Conservation (phyloP, 2,888 invertebrate genomes). For the Pseudococcus viburni region DNA sequence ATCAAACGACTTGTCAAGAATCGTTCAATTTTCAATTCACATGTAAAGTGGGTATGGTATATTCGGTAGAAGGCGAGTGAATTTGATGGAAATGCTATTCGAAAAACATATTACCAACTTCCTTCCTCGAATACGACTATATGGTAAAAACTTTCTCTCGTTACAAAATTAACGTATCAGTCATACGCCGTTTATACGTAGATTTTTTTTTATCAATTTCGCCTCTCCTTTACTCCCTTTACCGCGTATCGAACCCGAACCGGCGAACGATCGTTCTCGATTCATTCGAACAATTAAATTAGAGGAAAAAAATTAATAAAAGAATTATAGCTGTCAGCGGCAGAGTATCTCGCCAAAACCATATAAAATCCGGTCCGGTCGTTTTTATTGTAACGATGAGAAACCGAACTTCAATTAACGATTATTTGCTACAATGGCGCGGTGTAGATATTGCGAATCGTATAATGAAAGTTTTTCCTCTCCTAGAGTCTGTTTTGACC, state of each 20-base stretch:
- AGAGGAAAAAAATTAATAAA: slow-evolving; percentile 26
- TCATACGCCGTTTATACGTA: not conserved
- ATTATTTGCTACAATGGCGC: not conserved
- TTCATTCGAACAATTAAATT: slow-evolving; percentile 40
- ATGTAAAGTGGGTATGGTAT: slow-evolving; percentile 11
- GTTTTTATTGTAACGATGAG: not conserved
- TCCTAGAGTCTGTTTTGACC: too few species aligned
- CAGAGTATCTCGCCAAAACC: slow-evolving; percentile 9
- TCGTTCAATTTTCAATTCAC: slow-evolving; percentile 52
- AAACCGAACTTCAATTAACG: not conserved
- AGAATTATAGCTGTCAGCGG: slow-evolving; percentile 53
- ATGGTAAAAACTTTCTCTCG: slow-evolving; percentile 41
- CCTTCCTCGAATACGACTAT: not conserved
- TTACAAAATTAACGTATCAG: slow-evolving; percentile 47
- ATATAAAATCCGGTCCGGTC: not conserved
- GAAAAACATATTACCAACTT: slow-evolving; percentile 26
- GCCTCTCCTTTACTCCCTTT: not conserved
- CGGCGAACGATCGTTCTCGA: not conserved
- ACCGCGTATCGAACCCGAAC: not conserved
- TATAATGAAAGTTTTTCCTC: too few species aligned
- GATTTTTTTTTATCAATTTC: not conserved
- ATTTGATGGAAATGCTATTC: slow-evolving; percentile 28
- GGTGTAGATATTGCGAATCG: not conserved
- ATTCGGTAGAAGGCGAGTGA: slow-evolving; percentile 13
- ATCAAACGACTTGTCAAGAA: slow-evolving; percentile 46